Base-by-base conservation (phyloP, 2,797 vertebrate species). In the Microtus californicus region DNA sequence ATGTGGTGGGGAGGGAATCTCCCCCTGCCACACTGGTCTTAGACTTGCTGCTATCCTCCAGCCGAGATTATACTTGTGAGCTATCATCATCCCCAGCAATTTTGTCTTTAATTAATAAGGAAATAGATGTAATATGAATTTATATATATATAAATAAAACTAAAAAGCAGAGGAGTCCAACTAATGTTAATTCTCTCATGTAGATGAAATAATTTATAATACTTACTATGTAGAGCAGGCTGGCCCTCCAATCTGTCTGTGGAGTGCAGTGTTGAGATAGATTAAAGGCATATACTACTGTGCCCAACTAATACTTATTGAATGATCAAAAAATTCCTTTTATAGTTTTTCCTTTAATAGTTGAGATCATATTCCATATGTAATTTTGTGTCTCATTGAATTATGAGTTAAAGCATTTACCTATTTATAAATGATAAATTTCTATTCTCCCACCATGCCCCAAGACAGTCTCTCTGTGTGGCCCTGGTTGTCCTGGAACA, bases 401-500 rank as follows among this genome's bases (percentile, higher is more conserved):
- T 93, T 82, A 63, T 87, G 37, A 89, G 11, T 19, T 45, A 67
- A 93, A 93, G 21, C 74, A 81, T 92, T 87, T 94, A 83, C 34
- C 54, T 45, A 86, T 74, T 91, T 86, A 51, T 85, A 85, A 96
- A 83, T 83, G 67, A 76, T 65, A 91, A 65, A n/a, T 94, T 79
- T 88, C 1, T 56, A 56, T 56, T 2, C 12, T 14, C 29, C 61
- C 2, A 56, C 61, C 61, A 25, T 27, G 19, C 56, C 61, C 27
- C 12, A 10, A 31, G 67, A 71, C 67, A n/a, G 67, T 37, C 37
- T 69, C 34, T 69, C 65, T 67, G 6, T 71, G n/a, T 71, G n/a
- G 34, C 15, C 34, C 67, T n/a, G 34, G 34, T 14, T 69, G 34
- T n/a, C 17, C 34, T n/a, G 34, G 67, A 69, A 69, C 6, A n/a